These are phyloP conservation scores for Brachionus sp. DNA, from an alignment of 1,140 invertebrate genomes.

Conservation along the genomic window DNA sequence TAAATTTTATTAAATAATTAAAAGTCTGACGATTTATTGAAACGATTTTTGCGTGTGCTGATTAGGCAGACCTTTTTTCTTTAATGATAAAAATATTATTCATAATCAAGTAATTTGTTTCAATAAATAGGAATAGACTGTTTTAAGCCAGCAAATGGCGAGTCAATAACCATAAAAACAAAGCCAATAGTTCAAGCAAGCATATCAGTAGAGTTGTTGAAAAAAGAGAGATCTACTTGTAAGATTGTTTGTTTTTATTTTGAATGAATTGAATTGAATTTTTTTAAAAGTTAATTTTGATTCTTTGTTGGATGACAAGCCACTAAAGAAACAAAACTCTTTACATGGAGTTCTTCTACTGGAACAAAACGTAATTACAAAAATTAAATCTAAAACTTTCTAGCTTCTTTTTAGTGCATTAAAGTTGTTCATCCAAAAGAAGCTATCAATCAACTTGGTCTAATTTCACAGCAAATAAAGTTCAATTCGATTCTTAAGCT, in stretches of 20 bases:
- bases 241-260: neutral
- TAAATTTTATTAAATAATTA: too few species aligned
- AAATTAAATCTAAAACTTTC: neutral
- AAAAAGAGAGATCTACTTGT: conserved; percentile 27
- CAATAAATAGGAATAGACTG: conserved; percentile 7
- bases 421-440: conserved; percentile 30
- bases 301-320: neutral
- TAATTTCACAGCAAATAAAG: conserved; percentile 11
- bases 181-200: conserved; percentile 8
- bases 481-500: conserved; percentile 35
- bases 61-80: too few species aligned
- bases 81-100: too few species aligned
- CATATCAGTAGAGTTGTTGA: conserved; percentile 12
- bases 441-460: conserved; percentile 41
- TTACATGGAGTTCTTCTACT: conserved; percentile 31
- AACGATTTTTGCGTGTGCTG: too few species aligned
- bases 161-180: conserved; percentile 36
- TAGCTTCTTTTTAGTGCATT: conserved; percentile 13
- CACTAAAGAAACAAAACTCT: conserved; percentile 27
- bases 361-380: neutral
- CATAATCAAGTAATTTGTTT: too few species aligned
- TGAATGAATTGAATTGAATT: neutral
- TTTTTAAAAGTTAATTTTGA: conserved; percentile 36
- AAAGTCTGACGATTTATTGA: too few species aligned
- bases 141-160: conserved; percentile 45